Evolutionary conservation across 2,888 invertebrate genomes (phyloP).

Genomic region (Rhingia rostrata): DNA sequence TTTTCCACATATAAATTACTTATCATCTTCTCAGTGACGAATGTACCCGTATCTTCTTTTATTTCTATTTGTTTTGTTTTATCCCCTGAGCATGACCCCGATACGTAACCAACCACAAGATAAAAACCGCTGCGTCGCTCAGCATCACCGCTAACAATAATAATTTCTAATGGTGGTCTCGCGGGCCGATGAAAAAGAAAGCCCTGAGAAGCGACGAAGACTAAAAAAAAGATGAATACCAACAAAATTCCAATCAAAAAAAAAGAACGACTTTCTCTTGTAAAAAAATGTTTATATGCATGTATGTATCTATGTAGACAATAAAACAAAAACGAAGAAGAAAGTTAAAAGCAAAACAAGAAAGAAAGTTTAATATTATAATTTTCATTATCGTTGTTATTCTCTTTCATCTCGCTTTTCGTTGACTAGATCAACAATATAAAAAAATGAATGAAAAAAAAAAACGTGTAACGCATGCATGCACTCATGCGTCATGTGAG

Average conservation of each 20-base stretch:
- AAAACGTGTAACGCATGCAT: slow-evolving; percentile 49
- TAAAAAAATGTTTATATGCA: neutral
- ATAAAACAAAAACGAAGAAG: slow-evolving; percentile 42
- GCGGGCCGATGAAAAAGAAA: slow-evolving; percentile 60
- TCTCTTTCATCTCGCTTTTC: slow-evolving; percentile 17
- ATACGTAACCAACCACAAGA: slow-evolving; percentile 56
- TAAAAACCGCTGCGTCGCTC: neutral
- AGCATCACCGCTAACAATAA: slow-evolving; percentile 21
- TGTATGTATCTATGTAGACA: neutral
- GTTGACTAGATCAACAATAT: neutral
- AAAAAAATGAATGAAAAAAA: neutral
- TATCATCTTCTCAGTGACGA: slow-evolving; percentile 25
- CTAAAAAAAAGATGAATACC: slow-evolving; percentile 13
- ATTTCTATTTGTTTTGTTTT: slow-evolving; percentile 27
- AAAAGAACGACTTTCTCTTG: slow-evolving; percentile 59
- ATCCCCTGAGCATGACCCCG: slow-evolving; percentile 55
- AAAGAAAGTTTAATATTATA: slow-evolving; percentile 67
- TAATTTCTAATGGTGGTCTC: slow-evolving; percentile 43
- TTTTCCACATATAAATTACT: slow-evolving; percentile 18
- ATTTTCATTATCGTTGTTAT: slow-evolving; percentile 40
- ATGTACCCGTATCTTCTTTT: slow-evolving; percentile 18
- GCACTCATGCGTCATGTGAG: slow-evolving; percentile 46
- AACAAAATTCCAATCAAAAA: slow-evolving; percentile 16
- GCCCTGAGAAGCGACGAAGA: slow-evolving; percentile 40
- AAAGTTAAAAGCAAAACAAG: slow-evolving; percentile 65